Conservation (phyloP, 2,113 vertebrate genomes). For the Camarhynchus parvulus region DNA sequence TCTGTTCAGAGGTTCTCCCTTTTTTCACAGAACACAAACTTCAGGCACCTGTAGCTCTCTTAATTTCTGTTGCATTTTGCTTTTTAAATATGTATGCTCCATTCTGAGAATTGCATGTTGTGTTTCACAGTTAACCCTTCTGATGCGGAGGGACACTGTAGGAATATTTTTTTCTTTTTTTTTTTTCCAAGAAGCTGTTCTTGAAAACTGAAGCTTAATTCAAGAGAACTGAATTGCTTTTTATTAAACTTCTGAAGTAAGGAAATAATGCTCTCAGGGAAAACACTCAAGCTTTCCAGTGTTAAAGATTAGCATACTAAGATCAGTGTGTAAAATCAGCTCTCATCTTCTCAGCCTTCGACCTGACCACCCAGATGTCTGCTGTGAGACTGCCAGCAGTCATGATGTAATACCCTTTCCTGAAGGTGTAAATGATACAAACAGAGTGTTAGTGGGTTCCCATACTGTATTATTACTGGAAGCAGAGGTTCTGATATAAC, state of each 20-base stretch:
- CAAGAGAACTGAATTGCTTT: not conserved
- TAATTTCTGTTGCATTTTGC: not conserved
- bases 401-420: not conserved
- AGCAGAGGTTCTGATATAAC: not conserved
- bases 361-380: no score
- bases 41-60: not conserved
- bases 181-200: not conserved
- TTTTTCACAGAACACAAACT: not conserved
- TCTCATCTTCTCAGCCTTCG: no score
- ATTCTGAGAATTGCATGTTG: not conserved
- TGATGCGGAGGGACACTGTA: not conserved
- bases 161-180: not conserved
- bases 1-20: not conserved
- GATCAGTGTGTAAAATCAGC: no score
- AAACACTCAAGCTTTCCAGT: no score
- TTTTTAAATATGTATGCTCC: rapidly evolving
- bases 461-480: not conserved
- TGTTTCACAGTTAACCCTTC: not conserved
- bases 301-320: no score
- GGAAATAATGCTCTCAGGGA: no score
- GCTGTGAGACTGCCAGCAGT: not conserved
- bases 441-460: not conserved
- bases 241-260: no score
- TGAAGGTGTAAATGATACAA: not conserved
- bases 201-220: not conserved